These are phyloP conservation scores for Microhierax caerulescens DNA, from an alignment of 2,797 vertebrate genomes.

Conservation along the genomic window DNA sequence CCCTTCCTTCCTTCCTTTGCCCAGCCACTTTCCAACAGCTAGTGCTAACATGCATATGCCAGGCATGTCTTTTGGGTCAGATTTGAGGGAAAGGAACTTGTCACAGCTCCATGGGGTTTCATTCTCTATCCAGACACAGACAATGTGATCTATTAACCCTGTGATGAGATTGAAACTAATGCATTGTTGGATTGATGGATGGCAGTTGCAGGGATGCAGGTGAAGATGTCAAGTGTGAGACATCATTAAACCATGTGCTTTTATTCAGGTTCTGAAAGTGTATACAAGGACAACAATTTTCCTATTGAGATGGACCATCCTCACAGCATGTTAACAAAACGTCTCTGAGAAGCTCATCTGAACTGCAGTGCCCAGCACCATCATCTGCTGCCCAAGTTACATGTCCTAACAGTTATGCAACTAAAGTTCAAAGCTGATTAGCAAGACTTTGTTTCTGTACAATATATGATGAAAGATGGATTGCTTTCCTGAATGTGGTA, in stretches of 20 bases:
- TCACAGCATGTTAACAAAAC: neutral
- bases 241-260: neutral
- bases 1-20: no score
- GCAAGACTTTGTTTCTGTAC: neutral
- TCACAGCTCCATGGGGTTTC: neutral
- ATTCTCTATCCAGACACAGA: neutral
- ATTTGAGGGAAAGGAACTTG: neutral
- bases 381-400: neutral
- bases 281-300: neutral
- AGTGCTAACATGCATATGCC: neutral
- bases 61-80: neutral
- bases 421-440: neutral
- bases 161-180: neutral
- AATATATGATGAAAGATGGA: neutral
- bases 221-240: neutral
- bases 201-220: neutral
- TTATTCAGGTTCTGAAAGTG: neutral
- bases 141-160: neutral
- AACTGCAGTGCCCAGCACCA: neutral
- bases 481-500: neutral
- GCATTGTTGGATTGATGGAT: neutral
- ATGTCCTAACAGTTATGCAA: neutral
- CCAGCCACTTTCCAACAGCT: neutral
- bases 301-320: neutral
- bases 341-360: neutral